Evolutionary conservation across 2,113 vertebrate species (phyloP), one percentile per base, ranked within the genome.

Genomic region (Chloroceryle aenea): DNA sequence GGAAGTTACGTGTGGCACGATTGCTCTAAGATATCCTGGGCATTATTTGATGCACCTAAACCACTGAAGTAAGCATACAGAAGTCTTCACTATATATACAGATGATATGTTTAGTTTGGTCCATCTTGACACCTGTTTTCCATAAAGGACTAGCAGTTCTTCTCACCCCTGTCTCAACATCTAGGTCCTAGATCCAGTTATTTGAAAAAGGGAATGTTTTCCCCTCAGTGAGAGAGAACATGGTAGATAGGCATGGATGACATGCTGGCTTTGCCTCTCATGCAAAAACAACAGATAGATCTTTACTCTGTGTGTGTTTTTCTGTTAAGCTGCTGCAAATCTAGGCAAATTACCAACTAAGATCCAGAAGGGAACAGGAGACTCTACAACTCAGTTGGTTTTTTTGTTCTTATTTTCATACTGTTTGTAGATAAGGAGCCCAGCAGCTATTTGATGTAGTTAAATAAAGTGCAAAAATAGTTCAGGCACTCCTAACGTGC

Each of bases 331-430:
- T 95, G 82, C 43, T 88, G 69, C 53, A 48, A 66, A 14, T 79
- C 34, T 85, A 94, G 89, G 78, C 93, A 89, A 96, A 89, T 89
- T n/a, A 75, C 67, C 36, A 72, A 62, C 78, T 81, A 8, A 82
- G 69, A 79, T 61, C n/a, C 73, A 86, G 77, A 91, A 91, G 36
- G 89, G 74, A 91, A 61, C 79, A 72, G 40, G 77, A 87, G 80
- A 92, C 77, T 73, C 1, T 89, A 77, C 74, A 87, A 18, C n/a
- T 89, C 40, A 21, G n/a, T 72, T 79, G 38, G 38, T 40, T 77
- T 85, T 84, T 63, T 79, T 87, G 26, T 38, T 89, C 42, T 61
- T 75, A 64, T 92, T 95, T 94, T 94, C 53, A 32, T 76, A 45
- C 29, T 83, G 62, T 78, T 91, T 64, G n/a, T 82, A 85, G 92